Evolutionary conservation across 2,888 invertebrate species (phyloP), one percentile per base, ranked within the genome.

Genomic region (Lissocephala sabroskyi): DNA sequence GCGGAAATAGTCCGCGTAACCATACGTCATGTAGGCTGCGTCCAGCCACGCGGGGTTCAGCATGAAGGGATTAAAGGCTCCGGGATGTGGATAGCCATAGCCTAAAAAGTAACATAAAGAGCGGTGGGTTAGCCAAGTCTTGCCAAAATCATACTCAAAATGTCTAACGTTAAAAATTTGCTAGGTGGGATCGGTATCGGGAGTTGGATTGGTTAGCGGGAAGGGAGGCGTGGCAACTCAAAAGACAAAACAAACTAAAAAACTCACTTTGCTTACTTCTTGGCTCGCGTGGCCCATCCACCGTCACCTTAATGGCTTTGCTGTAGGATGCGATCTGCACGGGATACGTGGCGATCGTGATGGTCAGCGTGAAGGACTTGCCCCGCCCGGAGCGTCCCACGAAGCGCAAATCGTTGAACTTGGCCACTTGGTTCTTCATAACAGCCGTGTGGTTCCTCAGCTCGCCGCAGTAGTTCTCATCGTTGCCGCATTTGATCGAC

Each of bases 241-340:
- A 32, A 32, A 32, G 30, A 11, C 11, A 11, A 32, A 32, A 32
- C 64, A 80, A 81, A 80, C 78, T 74, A 81, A 80, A 73, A 81
- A 81, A 91, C 96, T 94, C 89, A 97, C 97, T 95, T 87, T 95
- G 94, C 86, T 97, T 97, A 65, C 96, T 96, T 85, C 98, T 88
- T 11, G 98, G 98, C 86, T 98, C 98, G 77, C 99, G 87, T 0
- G 99, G 99, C 75, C 99, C 99, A 82, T 99, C 99, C 26, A 99
- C 99, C 16, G 99, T 99, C 48, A 99, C 98, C 88, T 99, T 99
- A 85, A 99, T 99, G 45, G 98, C 98, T 84, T 98, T 98, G 75
- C 87, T 91, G 85, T 98, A 98, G 3, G 95, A 93, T 41, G 97
- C 95, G 19, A 97, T 91, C 87, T 98, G 97, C 59, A 89, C 80